These are phyloP conservation scores for Clarias fuscus DNA, from an alignment of 2,797 vertebrate species.

Conservation along the genomic window DNA sequence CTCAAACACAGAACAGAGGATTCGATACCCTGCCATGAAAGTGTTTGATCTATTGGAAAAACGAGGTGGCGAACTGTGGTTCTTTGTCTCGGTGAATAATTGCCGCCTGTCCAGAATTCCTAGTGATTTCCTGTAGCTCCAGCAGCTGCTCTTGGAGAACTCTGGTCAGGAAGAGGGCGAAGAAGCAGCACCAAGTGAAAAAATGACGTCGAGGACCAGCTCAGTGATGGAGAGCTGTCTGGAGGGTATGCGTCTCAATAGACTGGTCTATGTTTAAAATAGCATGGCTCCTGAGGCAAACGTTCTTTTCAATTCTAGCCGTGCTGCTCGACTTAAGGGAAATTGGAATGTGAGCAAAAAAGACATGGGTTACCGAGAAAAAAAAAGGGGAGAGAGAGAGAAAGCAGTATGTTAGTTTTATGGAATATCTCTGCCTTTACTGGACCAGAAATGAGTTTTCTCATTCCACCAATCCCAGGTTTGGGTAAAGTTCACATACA, in stretches of 20 bases:
- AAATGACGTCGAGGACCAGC: not conserved
- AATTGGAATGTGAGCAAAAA: slow-evolving; percentile 32
- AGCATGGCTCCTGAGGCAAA: slow-evolving; percentile 24
- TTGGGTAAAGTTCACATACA: slow-evolving; percentile 52
- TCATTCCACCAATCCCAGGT: slow-evolving; percentile 40
- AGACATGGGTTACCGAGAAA: slow-evolving; percentile 11
- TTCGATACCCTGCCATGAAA: slow-evolving; percentile 51
- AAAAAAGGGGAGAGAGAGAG: not conserved
- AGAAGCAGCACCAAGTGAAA: not conserved
- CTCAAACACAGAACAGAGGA: slow-evolving; percentile 29
- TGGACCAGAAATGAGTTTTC: slow-evolving; percentile 65
- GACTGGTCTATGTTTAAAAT: slow-evolving; percentile 51
- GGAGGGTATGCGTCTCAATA: slow-evolving; percentile 34
- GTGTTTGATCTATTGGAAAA: slow-evolving; percentile 52
- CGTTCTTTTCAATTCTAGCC: slow-evolving; percentile 35
- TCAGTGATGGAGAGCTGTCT: slow-evolving; percentile 38
- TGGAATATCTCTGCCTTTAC: slow-evolving; percentile 45
- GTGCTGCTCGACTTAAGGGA: slow-evolving; percentile 15
- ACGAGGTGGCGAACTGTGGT: slow-evolving; percentile 22
- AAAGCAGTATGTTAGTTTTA: slow-evolving; percentile 28
- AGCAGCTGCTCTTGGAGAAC: slow-evolving; percentile 16
- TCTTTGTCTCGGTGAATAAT: slow-evolving; percentile 55
- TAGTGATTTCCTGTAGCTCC: slow-evolving; percentile 46
- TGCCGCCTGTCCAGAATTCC: slow-evolving; percentile 49
- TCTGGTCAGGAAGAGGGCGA: slow-evolving; percentile 41